Evolutionary conservation across 2,888 invertebrate species (phyloP), one percentile per base, ranked within the genome.

Genomic region (Abrostola triplasia): DNA sequence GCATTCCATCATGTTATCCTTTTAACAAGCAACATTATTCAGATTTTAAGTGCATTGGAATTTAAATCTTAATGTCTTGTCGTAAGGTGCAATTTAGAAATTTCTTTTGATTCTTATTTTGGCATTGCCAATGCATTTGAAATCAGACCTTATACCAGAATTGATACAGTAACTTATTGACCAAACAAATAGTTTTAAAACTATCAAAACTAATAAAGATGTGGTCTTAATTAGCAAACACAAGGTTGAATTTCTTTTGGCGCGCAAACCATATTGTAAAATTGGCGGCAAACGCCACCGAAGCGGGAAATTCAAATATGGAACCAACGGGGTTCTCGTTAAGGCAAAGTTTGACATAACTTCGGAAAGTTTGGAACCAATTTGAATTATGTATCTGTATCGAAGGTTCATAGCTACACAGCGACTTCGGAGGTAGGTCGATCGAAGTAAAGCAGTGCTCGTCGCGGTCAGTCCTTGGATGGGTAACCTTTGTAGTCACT

Each of bases 231-330:
- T 0, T 5, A 0, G 37, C n/a, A 13, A 9, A 10, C 53, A 78
- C 82, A 87, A 80, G 81, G 82, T 83, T 67, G 67, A 66, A 67
- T 77, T 83, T 85, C 67, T 60, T 78, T 78, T 73, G 68, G 40
- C 42, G 36, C 42, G 42, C 41, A 71, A 52, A 57, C 41, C 54
- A 72, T 69, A 79, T 71, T 65, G 68, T 64, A 61, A 50, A 68
- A 80, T 82, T 80, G 79, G 56, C 52, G 37, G 69, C 73, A 62
- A 75, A 75, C 79, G 79, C 76, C 77, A 81, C 62, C 76, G 81
- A 80, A 82, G 85, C 85, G 85, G 79, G 82, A 88, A 87, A 90
- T 90, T 90, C 85, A 88, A 90, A 90, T 88, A 88, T 81, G 86
- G 84, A 83, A 84, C 77, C 84, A 85, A 82, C 83, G 83, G 73